A percentile compares a stretch with the other conserved stretches of the same genome.
Conservation (phyloP, 2,888 invertebrate species). For the Leptarthrus brevirostris region DNA sequence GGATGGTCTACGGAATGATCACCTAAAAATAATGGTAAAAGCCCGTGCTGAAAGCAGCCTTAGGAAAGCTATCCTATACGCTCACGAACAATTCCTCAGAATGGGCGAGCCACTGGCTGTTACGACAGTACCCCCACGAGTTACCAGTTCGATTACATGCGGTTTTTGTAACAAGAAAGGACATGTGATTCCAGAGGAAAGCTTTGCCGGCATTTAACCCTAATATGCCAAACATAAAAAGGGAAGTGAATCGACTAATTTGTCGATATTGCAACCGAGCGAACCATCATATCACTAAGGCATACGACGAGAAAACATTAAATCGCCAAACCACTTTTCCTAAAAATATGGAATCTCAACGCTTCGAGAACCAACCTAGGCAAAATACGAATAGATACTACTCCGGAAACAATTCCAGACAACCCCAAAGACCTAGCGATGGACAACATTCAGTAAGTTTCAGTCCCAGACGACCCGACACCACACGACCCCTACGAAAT, state of each 20-base stretch:
- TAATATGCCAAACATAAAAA: neutral
- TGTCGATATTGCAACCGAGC: conserved; percentile 14
- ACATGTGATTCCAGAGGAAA: neutral
- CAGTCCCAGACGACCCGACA: neutral
- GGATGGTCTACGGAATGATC: neutral
- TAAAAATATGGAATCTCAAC: neutral
- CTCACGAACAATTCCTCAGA: neutral
- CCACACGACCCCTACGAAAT: neutral
- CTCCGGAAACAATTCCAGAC: neutral
- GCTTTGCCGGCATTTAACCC: neutral
- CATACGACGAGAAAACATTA: neutral
- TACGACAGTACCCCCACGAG: neutral
- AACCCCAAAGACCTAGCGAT: neutral
- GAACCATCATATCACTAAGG: neutral
- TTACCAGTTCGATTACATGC: neutral
- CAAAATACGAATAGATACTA: neutral
- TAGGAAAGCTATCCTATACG: neutral
- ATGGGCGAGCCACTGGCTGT: neutral
- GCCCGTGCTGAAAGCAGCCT: neutral
- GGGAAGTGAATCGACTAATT: neutral
- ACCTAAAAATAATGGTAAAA: neutral
- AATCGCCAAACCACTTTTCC: neutral
- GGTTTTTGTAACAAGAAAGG: neutral
- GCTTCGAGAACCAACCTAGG: neutral
- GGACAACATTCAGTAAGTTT: neutral